Percentiles rank a stretch among this genome's conserved stretches.
phyloP scores from a whole-genome alignment of 1,140 invertebrate species.

The Lucilia cuprina region DNA sequence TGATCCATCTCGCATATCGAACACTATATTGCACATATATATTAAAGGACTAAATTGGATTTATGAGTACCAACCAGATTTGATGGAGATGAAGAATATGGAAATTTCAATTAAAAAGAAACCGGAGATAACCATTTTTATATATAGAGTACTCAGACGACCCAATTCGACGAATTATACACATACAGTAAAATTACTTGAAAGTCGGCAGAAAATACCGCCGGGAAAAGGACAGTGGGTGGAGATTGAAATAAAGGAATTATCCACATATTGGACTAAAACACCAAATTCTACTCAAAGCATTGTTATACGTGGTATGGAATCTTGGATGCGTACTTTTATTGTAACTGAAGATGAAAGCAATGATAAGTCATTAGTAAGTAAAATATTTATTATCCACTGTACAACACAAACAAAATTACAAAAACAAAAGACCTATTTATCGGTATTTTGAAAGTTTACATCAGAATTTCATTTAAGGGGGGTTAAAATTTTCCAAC shows the following conservation, averaged over 20 bases:
- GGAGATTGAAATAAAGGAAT: constrained; percentile 74
- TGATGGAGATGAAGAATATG: background rate
- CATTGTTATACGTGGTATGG: constrained; percentile 74
- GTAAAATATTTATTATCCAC: constrained; percentile 39
- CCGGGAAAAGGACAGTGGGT: constrained; percentile 72
- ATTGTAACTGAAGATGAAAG: constrained; percentile 48
- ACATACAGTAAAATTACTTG: constrained; percentile 50
- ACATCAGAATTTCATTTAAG: no score
- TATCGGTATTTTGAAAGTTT: no score
- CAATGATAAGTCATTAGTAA: constrained; percentile 45
- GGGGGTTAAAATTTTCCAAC: no score
- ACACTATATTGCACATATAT: background rate
- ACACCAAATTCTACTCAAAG: constrained; percentile 76
- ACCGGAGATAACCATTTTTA: background rate
- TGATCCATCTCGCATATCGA: background rate
- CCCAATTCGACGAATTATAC: constrained; percentile 48
- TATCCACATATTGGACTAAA: constrained; percentile 78
- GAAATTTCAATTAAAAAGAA: background rate
- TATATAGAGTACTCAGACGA: constrained; percentile 20
- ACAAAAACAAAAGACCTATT: no score
- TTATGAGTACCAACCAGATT: background rate
- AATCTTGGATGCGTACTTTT: constrained; percentile 64
- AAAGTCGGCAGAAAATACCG: constrained; percentile 52
- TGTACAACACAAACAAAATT: no score
- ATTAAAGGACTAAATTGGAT: background rate